Percentiles rank a stretch among this genome's conserved stretches.
Evolutionary conservation across 2,797 vertebrate genomes (phyloP).

Genomic region (Melanotaenia trifasciata): DNA sequence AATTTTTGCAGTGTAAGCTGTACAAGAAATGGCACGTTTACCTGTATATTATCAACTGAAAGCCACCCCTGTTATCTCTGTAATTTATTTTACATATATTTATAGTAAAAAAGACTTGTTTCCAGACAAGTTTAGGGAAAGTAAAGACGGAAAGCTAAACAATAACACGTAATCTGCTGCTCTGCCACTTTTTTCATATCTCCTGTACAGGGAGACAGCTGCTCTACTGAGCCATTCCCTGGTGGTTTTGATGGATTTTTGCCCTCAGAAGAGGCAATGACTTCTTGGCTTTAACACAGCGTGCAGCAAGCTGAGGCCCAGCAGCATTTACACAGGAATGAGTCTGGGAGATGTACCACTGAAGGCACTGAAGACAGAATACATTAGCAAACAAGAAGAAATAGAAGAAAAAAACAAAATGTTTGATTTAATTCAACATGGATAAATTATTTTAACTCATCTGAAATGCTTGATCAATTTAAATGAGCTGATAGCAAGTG

Average conservation of each 20-base stretch:
- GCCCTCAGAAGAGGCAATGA: slow-evolving; percentile 76
- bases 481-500: slow-evolving; percentile 23
- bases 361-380: slow-evolving; percentile 47
- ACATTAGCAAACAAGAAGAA: slow-evolving; percentile 46
- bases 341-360: slow-evolving; percentile 65
- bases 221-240: slow-evolving; percentile 76
- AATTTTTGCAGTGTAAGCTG: background rate
- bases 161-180: slow-evolving; percentile 82
- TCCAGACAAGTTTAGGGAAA: slow-evolving; percentile 39
- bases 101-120: slow-evolving; percentile 59
- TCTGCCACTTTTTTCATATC: slow-evolving; percentile 68
- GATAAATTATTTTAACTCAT: slow-evolving; percentile 51
- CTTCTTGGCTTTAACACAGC: slow-evolving; percentile 75
- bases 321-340: slow-evolving; percentile 81
- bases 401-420: slow-evolving; percentile 9
- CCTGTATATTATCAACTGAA: background rate
- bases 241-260: slow-evolving; percentile 83
- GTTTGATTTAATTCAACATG: slow-evolving; percentile 43
- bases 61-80: background rate
- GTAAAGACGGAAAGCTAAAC: slow-evolving; percentile 67
- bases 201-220: slow-evolving; percentile 74
- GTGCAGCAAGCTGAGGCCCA: slow-evolving; percentile 66
- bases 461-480: slow-evolving; percentile 47
- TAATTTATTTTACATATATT: background rate
- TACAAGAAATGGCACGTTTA: background rate